These are phyloP conservation scores for Cepphus grylle DNA, from an alignment of 2,113 vertebrate species.

Conservation along the genomic window DNA sequence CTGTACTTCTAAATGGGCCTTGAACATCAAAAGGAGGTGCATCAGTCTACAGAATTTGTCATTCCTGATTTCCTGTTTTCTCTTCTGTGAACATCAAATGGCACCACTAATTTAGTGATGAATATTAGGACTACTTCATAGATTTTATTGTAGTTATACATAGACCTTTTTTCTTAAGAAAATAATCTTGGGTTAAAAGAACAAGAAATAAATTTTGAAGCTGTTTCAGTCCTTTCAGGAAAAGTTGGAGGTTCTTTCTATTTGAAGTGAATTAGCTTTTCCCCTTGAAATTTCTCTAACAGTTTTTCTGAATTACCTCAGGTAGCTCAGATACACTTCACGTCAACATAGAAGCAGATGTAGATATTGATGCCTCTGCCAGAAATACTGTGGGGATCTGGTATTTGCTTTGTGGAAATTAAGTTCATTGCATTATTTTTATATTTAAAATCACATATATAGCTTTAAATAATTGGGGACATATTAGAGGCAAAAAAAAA, in stretches of 20 bases:
- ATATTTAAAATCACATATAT: neutral
- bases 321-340: neutral
- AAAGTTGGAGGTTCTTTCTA: neutral
- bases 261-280: neutral
- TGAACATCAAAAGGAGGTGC: neutral
- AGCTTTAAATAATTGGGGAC: neutral
- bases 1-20: neutral
- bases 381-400: neutral
- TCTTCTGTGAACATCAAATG: neutral
- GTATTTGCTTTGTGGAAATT: neutral
- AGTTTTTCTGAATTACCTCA: neutral
- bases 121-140: neutral
- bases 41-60: neutral
- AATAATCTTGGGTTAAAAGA: neutral
- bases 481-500: neutral
- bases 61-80: neutral
- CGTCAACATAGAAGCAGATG: neutral
- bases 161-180: neutral
- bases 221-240: neutral
- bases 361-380: neutral
- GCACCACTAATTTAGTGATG: neutral
- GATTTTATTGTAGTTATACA: neutral
- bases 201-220: neutral
- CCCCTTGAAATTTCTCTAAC: neutral
- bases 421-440: neutral